These are phyloP conservation scores for Trisateles emortualis DNA, from an alignment of 2,888 invertebrate species.

Conservation along the genomic window DNA sequence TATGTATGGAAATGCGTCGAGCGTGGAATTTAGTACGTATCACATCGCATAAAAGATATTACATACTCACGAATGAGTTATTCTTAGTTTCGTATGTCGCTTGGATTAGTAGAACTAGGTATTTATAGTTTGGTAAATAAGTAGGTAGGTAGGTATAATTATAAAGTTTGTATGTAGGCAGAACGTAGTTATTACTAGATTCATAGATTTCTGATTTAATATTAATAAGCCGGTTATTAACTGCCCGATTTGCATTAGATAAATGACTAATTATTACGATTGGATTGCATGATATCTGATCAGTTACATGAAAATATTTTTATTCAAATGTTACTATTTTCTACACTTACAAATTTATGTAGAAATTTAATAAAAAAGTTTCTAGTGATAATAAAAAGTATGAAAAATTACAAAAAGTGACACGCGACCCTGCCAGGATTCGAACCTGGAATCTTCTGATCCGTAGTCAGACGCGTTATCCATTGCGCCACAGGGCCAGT, in stretches of 20 bases:
- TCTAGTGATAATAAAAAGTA: background rate
- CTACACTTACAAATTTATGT: no score
- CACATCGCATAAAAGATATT: background rate
- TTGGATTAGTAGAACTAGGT: background rate
- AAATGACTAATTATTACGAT: no score
- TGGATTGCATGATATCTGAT: no score
- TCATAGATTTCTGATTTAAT: no score
- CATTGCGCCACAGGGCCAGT: constrained; percentile 88
- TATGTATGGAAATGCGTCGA: constrained; percentile 57
- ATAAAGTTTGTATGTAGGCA: no score
- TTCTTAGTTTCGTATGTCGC: constrained; percentile 12
- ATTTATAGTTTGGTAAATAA: no score
- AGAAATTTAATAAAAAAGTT: background rate
- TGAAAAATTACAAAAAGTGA: constrained; percentile 25
- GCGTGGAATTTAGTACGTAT: constrained; percentile 25
- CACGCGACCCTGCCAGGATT: constrained; percentile 88
- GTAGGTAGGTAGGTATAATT: no score
- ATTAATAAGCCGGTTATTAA: no score
- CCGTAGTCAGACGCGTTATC: constrained; percentile 91
- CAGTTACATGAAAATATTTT: no score
- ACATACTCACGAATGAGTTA: constrained; percentile 20
- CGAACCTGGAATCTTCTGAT: constrained; percentile 91
- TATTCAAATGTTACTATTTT: no score
- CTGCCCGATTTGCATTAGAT: no score
- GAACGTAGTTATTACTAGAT: no score